Evolutionary conservation across 1,140 invertebrate species (phyloP).

Genomic region (Lordiphosa clarofinis): DNA sequence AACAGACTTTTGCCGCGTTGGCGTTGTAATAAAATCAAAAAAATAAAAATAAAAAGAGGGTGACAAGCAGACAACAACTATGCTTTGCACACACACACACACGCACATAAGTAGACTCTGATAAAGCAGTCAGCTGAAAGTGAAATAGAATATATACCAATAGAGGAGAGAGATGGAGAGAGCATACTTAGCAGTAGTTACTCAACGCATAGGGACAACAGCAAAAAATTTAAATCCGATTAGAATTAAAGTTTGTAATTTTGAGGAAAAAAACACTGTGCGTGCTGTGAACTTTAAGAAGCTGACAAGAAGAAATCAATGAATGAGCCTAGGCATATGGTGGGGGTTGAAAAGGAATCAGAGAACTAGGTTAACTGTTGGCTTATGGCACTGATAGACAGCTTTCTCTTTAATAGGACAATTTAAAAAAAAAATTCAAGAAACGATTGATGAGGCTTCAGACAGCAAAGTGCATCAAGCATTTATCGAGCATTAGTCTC

Average conservation of each 20-base stretch:
- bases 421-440: no score
- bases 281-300: conserved; percentile 46
- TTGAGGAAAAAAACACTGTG: conserved; percentile 23
- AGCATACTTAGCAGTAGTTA: conserved; percentile 16
- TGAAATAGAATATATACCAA: conserved; percentile 26
- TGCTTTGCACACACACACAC: conserved; percentile 16
- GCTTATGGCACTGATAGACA: no score
- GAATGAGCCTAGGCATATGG: conserved; percentile 4
- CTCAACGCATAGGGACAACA: conserved; percentile 21
- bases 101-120: conserved; percentile 16
- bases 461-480: no score
- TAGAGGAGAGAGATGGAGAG: not conserved
- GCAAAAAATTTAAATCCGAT: conserved; percentile 64
- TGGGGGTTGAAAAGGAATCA: not conserved
- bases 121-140: conserved; percentile 68
- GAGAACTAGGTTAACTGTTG: no score
- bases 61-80: conserved; percentile 65
- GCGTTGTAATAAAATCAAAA: conserved; percentile 73
- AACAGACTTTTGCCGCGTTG: conserved; percentile 66
- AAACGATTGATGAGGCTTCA: no score
- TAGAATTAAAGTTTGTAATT: conserved; percentile 62
- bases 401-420: not conserved
- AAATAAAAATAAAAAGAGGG: conserved; percentile 52
- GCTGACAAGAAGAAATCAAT: conserved; percentile 3
- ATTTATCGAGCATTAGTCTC: no score